These are phyloP conservation scores for Elaphurus davidianus DNA, from an alignment of 2,113 vertebrate species.

Conservation along the genomic window DNA sequence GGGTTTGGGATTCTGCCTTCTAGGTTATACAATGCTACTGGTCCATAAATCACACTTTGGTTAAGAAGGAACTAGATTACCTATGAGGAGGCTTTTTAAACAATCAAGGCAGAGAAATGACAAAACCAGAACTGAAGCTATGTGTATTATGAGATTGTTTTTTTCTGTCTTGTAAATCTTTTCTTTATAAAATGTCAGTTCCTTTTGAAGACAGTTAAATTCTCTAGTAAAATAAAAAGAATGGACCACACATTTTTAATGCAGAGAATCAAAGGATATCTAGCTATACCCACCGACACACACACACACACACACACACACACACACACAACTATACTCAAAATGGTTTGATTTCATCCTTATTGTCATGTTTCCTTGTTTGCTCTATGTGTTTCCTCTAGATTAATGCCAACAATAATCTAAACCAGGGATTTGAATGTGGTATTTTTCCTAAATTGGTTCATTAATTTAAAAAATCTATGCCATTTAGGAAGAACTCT, in stretches of 20 bases:
- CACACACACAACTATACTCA: background rate
- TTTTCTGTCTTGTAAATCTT: background rate
- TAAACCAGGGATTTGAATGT: background rate
- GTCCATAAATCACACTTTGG: background rate
- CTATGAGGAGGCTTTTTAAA: background rate
- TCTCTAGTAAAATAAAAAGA: background rate
- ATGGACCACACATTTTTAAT: background rate
- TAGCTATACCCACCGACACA: rapidly evolving
- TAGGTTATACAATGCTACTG: background rate
- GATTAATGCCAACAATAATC: background rate
- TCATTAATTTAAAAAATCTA: slow-evolving; percentile 45
- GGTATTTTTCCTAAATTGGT: background rate
- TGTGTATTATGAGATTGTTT: background rate
- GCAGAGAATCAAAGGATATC: background rate
- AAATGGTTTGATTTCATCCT: background rate
- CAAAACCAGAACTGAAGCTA: background rate
- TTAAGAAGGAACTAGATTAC: background rate
- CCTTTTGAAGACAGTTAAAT: background rate
- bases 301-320: background rate
- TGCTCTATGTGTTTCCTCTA: background rate
- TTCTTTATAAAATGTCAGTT: background rate
- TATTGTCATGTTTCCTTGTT: background rate
- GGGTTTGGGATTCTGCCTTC: background rate
- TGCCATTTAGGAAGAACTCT: background rate
- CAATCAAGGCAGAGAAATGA: background rate